Base-by-base conservation (phyloP, 2,888 invertebrate species). In the Pandemis heparana region DNA sequence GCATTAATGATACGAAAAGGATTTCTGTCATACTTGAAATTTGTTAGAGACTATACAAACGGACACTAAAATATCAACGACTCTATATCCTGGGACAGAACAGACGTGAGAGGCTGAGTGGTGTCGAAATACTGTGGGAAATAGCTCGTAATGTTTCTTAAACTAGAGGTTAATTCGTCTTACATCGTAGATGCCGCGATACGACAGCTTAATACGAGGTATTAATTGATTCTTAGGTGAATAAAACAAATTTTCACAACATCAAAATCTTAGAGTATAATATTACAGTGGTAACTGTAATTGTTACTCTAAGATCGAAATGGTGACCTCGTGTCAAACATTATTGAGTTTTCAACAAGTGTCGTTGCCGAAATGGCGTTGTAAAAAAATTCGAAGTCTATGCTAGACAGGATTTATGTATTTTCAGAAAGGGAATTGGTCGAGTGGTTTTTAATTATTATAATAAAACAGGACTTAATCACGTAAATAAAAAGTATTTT, bases 31-130 rank as follows among this genome's bases (percentile, higher is more conserved):
- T 48, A 38, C 65, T 65, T 56, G 18, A 39, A 59, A 14, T 59
- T 18, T 18, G 18, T 53, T 53, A 9, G 5, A 18, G 10, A 12
- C 23, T 48, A 64, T 9, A 74, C 43, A 70, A 70, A 74, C 64
- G 38, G 70, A 64, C 60, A 46, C 74, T 64, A 65, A 74, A 70
- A 74, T 74, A 74, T 74, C 74, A 74, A 74, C 64, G 43, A 65
- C 65, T 65, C 70, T 70, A 70, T 74, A 70, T 74, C 74, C 74
- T 51, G 60, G 51, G 74, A 70, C 23, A 32, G 23, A 32, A 70
- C 74, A 74, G 70, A 70, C 74, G 74, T 74, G 74, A 72, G 67
- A 39, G 63, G 59, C 18, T 41, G 61, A 32, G 41, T 23, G 46
- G 53, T 74, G 61, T 43, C 69, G 69, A 74, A 74, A 74, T 53